Percentiles rank a stretch among this genome's conserved stretches.
phyloP scores from a whole-genome alignment of 2,113 vertebrate species.

The Trochalopteron elliotii region DNA sequence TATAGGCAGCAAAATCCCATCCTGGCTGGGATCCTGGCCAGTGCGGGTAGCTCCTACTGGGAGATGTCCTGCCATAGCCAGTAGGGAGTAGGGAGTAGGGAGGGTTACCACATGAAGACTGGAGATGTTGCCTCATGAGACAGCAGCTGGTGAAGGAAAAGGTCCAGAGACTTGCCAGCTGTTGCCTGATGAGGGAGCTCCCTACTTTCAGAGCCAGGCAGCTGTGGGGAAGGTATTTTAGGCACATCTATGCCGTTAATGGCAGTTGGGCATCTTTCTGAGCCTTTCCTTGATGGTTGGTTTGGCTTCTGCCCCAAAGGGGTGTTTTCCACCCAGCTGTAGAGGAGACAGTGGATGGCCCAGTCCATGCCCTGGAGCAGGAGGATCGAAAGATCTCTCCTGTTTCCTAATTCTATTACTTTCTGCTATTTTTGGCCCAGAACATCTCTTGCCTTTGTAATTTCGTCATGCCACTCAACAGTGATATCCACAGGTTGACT shows the following conservation, averaged over 20 bases:
- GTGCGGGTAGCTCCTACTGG: neutral
- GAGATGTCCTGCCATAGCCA: neutral
- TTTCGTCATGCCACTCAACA: neutral
- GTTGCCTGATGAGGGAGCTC: neutral
- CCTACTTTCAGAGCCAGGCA: neutral
- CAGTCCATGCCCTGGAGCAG: neutral
- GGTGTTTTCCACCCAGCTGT: neutral
- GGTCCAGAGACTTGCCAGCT: neutral
- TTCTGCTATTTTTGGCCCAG: neutral
- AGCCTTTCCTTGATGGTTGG: neutral
- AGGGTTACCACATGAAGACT: neutral
- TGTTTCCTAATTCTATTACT: neutral
- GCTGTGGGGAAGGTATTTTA: neutral
- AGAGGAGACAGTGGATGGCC: neutral
- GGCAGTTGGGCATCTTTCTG: neutral
- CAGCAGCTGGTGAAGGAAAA: neutral
- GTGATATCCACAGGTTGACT: neutral
- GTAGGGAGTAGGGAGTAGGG: neutral
- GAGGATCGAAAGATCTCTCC: neutral
- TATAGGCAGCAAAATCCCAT: neutral
- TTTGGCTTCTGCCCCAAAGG: neutral
- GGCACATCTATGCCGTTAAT: neutral
- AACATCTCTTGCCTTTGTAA: neutral
- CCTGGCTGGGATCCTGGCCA: neutral
- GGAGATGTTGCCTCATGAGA: neutral